Percentiles rank a stretch among this genome's conserved stretches.
Conservation (phyloP, 2,797 vertebrate species). For the Leuciscus waleckii region DNA sequence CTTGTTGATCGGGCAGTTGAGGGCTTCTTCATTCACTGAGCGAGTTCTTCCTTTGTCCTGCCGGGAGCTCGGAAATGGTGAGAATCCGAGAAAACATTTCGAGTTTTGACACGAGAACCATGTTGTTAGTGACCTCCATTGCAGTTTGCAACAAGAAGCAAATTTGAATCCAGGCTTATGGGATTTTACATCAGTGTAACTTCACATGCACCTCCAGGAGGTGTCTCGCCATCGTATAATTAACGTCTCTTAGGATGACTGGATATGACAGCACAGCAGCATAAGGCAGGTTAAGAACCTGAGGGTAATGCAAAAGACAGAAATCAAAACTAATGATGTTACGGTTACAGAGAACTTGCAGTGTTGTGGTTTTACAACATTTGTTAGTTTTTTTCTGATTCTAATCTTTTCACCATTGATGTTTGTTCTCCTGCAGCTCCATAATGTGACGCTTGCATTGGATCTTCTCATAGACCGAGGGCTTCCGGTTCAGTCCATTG, state of each 20-base stretch:
- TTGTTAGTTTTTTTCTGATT: not conserved
- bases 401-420: not conserved
- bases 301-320: conserved; percentile 1
- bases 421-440: conserved; percentile 77
- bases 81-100: conserved; percentile 29
- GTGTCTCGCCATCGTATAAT: conserved; percentile 8
- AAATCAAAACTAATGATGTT: conserved; percentile 18
- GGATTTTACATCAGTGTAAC: not conserved
- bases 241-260: conserved; percentile 13
- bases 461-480: conserved; percentile 82
- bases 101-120: conserved; percentile 4
- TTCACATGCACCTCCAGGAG: conserved; percentile 11
- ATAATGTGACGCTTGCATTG: conserved; percentile 89
- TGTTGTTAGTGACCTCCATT: not conserved
- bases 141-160: not conserved
- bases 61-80: conserved; percentile 83
- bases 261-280: conserved; percentile 1
- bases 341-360: not conserved
- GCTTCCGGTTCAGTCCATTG: conserved; percentile 75
- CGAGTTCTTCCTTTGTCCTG: conserved; percentile 86
- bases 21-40: conserved; percentile 88
- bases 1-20: conserved; percentile 91
- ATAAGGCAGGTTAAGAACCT: not conserved
- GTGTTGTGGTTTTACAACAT: not conserved
- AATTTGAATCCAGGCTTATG: conserved; percentile 17